phyloP scores from a whole-genome alignment of 2,888 invertebrate genomes.

The Acanthoscelides obtectus region DNA sequence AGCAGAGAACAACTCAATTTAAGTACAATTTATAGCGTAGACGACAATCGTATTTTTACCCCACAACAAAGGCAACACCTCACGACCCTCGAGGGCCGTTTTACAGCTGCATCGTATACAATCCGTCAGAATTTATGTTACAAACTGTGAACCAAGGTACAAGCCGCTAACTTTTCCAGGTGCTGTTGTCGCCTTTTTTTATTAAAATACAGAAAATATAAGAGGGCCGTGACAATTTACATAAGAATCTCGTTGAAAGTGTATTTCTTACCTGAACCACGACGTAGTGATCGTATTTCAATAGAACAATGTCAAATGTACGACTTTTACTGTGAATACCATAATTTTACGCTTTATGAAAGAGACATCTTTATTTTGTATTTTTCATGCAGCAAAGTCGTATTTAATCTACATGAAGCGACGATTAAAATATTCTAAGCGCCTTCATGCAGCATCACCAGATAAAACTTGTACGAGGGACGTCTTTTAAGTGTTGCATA shows the following conservation, averaged over 20 bases:
- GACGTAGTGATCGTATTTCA: not conserved
- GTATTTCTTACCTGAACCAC: not conserved
- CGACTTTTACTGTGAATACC: not conserved
- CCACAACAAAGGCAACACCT: not conserved
- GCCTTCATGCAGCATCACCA: not conserved
- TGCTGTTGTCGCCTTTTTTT: not conserved
- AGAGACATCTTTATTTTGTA: too few relatives aligned
- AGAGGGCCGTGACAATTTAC: not conserved
- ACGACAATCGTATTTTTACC: not conserved
- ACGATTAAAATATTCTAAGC: not conserved
- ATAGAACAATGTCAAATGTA: not conserved
- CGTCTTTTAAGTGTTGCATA: too few relatives aligned
- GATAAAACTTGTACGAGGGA: too few relatives aligned
- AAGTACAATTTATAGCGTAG: not conserved
- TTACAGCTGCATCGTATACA: not conserved
- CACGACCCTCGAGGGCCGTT: not conserved
- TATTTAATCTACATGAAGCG: not conserved
- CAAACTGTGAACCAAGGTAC: not conserved
- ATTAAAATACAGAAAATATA: not conserved
- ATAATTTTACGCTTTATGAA: not conserved
- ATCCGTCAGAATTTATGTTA: not conserved
- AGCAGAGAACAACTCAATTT: not conserved
- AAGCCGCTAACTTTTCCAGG: not conserved
- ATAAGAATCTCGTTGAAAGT: not conserved
- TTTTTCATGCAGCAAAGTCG: too few relatives aligned